Conservation (phyloP, 2,888 invertebrate genomes). For the Aphodius sticticus region DNA sequence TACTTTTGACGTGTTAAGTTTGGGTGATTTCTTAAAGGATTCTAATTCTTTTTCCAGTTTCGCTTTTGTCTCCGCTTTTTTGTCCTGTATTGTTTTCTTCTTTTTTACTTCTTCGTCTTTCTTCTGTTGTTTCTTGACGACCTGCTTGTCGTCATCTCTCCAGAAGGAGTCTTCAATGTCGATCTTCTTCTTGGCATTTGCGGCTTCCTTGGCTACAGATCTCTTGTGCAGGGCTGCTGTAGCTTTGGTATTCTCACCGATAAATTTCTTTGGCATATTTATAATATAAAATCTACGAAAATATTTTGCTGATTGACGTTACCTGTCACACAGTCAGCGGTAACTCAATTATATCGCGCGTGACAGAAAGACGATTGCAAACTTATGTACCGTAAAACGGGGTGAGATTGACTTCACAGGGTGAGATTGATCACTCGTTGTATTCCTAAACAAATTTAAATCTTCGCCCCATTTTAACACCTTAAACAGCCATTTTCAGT, state of each 20-base stretch:
- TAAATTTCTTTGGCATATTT: conserved; percentile 95
- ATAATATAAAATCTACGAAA: background rate
- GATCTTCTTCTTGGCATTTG: conserved; percentile 68
- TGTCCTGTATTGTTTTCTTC: conserved; percentile 76
- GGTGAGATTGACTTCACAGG: too few relatives aligned
- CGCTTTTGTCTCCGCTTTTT: conserved; percentile 84
- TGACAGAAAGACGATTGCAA: too few relatives aligned
- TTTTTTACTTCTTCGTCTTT: conserved; percentile 86
- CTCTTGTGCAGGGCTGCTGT: conserved; percentile 89
- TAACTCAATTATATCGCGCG: too few relatives aligned
- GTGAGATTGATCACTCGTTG: too few relatives aligned
- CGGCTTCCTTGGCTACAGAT: conserved; percentile 78
- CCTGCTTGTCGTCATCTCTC: conserved; percentile 87
- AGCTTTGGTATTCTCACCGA: conserved; percentile 93
- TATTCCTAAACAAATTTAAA: too few relatives aligned
- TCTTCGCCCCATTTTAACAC: too few relatives aligned
- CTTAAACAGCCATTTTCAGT: too few relatives aligned
- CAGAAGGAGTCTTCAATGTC: conserved; percentile 78
- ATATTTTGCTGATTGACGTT: background rate
- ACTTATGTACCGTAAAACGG: too few relatives aligned
- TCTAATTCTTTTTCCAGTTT: conserved; percentile 85
- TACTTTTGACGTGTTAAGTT: conserved; percentile 73
- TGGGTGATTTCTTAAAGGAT: conserved; percentile 70
- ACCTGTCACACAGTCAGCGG: background rate
- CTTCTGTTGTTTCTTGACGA: conserved; percentile 74